Base-by-base conservation (phyloP, 2,888 invertebrate species). In the Scaptomyza reducta region DNA sequence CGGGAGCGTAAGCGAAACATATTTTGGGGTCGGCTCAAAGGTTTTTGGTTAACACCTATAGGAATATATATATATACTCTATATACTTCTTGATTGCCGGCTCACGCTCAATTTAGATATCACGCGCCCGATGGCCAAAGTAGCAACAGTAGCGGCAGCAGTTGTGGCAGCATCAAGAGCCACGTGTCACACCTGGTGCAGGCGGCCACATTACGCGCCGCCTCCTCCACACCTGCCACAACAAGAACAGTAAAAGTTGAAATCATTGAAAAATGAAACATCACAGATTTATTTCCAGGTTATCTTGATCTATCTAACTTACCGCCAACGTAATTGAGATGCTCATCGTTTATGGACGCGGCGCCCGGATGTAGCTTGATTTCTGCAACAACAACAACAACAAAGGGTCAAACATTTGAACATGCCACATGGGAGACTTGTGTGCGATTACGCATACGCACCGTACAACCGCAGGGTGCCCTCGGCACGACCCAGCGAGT, bases 401-500 rank as follows among this genome's bases (percentile, higher is more conserved):
- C 40, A 16, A 18, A 14, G 51, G 45, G 35, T 51, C 18, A 41
- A 16, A 9, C 35, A 45, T 41, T 46, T 16, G 33, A 41, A 13
- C 46, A 38, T 40, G 38, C 18, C 49, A 40, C 56, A 57, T 46
- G 75, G 58, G 57, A 57, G 35, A 41, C 38, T 41, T 18, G 31
- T 49, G 31, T 33, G 46, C 57, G 78, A 71, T 75, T 63, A 70
- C 61, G 77, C 69, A 79, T 78, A 88, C 87, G 68, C 74, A 95
- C 94, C 94, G 89, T 95, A 95, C 53, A 95, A 92, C 86, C 94
- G 92, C 66, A 95, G 91, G 25, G 94, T 94, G 61, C 94, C 94
- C 87, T 95, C 94, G 40, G 94, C 94, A 74, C 93, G 93, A 56
- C 95, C 95, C 67, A 95, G 91, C 46, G 94, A 94, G 90, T 95